These are phyloP conservation scores for Argyra leucocephala DNA, from an alignment of 2,888 invertebrate species.

Conservation along the genomic window DNA sequence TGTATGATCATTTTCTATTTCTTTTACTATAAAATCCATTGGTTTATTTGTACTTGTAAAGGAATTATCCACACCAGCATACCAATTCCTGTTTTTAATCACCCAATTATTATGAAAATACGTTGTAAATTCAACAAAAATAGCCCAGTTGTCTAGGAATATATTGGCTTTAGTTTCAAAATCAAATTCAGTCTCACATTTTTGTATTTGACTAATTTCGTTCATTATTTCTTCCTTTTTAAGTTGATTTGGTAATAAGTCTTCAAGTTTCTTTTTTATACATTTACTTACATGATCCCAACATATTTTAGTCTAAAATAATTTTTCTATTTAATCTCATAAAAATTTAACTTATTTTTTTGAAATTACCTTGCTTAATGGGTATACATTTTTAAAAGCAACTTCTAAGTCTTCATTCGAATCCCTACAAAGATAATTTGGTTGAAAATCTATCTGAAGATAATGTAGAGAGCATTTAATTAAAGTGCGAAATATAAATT, in stretches of 20 bases:
- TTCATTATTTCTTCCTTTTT: neutral
- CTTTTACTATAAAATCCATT: neutral
- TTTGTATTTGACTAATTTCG: neutral
- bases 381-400: neutral
- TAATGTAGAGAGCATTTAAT: neutral
- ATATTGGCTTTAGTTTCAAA: neutral
- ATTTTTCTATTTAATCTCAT: neutral
- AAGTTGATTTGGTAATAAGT: neutral
- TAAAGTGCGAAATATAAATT: neutral
- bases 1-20: neutral
- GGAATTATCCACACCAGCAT: neutral
- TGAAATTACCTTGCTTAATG: neutral
- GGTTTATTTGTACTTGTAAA: neutral
- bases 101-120: slow-evolving; percentile 4
- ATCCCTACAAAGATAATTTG: neutral
- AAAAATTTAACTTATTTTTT: no score
- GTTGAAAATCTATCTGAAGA: neutral
- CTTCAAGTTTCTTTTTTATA: neutral
- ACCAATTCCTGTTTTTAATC: neutral
- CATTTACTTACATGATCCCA: neutral
- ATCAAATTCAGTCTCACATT: neutral
- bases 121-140: neutral
- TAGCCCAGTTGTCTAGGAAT: neutral
- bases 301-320: neutral
- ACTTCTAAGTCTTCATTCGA: neutral